Conservation (phyloP, 2,888 invertebrate genomes). For the Apamea anceps region DNA sequence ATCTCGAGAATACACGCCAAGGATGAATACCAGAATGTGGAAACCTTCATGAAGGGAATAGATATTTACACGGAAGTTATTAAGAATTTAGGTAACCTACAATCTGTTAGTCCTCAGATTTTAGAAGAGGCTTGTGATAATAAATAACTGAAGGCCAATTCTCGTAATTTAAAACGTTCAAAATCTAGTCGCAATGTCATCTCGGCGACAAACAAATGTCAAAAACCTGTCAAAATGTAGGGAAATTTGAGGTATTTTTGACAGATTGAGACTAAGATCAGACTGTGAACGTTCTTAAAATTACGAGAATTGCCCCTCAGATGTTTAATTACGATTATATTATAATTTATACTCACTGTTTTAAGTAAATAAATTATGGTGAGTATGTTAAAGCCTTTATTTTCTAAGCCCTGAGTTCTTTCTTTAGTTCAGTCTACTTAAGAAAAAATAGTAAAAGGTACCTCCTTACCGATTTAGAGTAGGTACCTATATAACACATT, state of each 20-base stretch:
- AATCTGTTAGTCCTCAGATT: neutral
- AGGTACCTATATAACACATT: neutral
- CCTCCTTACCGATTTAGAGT: neutral
- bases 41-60: constrained; percentile 77
- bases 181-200: too few species aligned
- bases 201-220: too few species aligned
- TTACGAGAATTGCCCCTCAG: too few species aligned
- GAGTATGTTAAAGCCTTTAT: neutral
- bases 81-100: constrained; percentile 65
- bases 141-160: neutral
- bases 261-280: too few species aligned
- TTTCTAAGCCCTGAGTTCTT: neutral
- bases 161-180: too few species aligned
- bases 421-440: neutral
- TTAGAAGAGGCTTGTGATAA: neutral
- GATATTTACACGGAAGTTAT: constrained; percentile 75
- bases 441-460: neutral
- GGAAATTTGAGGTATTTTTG: too few species aligned
- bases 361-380: neutral
- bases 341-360: neutral
- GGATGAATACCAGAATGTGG: constrained; percentile 78
- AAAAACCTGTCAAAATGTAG: too few species aligned
- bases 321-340: neutral
- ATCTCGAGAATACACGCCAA: constrained; percentile 68
- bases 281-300: too few species aligned